Evolutionary conservation across 2,888 invertebrate species (phyloP), one percentile per base, ranked within the genome.

Genomic region (Stramonita haemastoma): DNA sequence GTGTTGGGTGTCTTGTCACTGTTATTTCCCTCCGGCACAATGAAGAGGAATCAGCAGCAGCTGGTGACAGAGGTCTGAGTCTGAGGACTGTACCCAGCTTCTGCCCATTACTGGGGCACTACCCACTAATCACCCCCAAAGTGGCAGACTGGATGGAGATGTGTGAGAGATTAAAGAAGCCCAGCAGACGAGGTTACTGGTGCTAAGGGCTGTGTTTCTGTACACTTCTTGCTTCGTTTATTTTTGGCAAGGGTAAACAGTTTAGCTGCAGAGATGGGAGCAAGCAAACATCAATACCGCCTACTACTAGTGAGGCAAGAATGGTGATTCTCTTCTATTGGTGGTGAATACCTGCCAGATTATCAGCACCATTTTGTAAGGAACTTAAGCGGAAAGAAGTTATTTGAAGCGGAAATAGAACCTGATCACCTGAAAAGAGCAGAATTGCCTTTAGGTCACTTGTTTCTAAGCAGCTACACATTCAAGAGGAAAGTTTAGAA

Each of bases 191-290:
- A 81, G 36, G 17, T 81, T 81, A 73, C 36, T 34, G 83, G 11
- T 70, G 56, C 70, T 29, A 29, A 77, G 56, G 56, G 89, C 79
- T 77, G 83, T n/a, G 56, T 56, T 46, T 84, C 36, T 84, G 83
- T 84, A 84, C 83, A 84, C 13, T 46, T 46, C 26, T 29, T 34
- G 56, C 56, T 84, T n/a, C 56, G 19, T 84, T 46, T 46, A 46
- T 46, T 46, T 46, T 84, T n/a, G n/a, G 46, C 34, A 26, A 56
- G 56, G 29, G 46, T 56, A 85, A 85, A 85, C 57, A 17, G 85
- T 85, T 85, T 85, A 85, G 85, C 85, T 46, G 15, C 26, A 19
- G 15, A 15, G 57, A n/a, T 46, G 57, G 57, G 56, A 19, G 57
- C 57, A 15, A n/a, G 29, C 56, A 85, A 56, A 26, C 57, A 56